Conservation (phyloP, 92 coral and sea anemone species). For the Hydrozoanthus gracilis region DNA sequence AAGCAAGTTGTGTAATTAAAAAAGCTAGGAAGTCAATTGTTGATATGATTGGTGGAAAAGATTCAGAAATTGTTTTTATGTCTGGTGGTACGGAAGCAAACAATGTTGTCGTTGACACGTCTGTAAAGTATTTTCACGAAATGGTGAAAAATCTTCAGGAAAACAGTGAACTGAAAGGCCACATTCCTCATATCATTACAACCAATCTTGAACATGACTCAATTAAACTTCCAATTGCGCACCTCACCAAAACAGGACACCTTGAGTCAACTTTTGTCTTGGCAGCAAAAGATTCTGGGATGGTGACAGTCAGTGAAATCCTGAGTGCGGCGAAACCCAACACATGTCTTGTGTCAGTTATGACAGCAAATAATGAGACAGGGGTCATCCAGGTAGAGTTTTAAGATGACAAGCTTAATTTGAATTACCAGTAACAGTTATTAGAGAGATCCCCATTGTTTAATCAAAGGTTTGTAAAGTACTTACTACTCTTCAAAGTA, state of each 20-base stretch:
- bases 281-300: constrained; percentile 85
- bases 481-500: no score
- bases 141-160: constrained; percentile 25
- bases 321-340: constrained; percentile 73
- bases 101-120: constrained; percentile 81
- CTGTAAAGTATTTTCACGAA: constrained; percentile 63
- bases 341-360: constrained; percentile 93
- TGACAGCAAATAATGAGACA: constrained; percentile 98
- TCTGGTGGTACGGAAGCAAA: constrained; percentile 99
- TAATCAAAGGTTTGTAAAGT: no score
- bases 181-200: constrained; percentile 83
- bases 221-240: constrained; percentile 72
- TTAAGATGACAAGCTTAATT: neutral
- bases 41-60: constrained; percentile 79
- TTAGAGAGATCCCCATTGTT: no score
- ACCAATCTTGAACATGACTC: constrained; percentile 97
- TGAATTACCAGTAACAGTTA: no score
- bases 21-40: constrained; percentile 77
- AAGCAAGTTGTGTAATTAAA: constrained; percentile 82
- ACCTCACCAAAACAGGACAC: constrained; percentile 56
- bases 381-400: constrained; percentile 91
- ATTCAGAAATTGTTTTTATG: constrained; percentile 80
- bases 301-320: constrained; percentile 79
- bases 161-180: constrained; percentile 1
- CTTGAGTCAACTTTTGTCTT: constrained; percentile 76